phyloP scores from a whole-genome alignment of 2,888 invertebrate genomes.

The Alloplasta piceator region DNA sequence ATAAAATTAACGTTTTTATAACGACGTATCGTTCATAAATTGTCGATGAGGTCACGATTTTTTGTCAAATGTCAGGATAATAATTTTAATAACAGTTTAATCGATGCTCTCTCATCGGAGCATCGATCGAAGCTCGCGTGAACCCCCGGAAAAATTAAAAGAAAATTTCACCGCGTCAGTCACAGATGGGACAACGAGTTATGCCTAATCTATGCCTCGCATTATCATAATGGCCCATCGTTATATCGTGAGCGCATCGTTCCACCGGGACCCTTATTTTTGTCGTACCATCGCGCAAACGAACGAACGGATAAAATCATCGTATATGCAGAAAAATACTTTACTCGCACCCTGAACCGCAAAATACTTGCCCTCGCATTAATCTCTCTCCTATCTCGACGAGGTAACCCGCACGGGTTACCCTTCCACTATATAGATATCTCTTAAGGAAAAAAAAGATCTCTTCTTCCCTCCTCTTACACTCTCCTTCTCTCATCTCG shows the following conservation, averaged over 20 bases:
- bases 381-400: constrained; percentile 16
- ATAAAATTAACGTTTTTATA: no score
- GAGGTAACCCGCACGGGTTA: not conserved
- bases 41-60: no score
- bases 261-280: constrained; percentile 27
- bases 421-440: no score
- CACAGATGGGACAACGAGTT: constrained; percentile 80
- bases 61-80: not conserved
- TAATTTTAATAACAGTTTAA: not conserved
- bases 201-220: constrained; percentile 82
- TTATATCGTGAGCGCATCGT: constrained; percentile 76
- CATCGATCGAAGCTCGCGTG: not conserved
- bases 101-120: constrained; percentile 20
- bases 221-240: constrained; percentile 82
- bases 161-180: constrained; percentile 64
- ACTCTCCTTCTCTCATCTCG: not conserved
- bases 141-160: not conserved
- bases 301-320: constrained; percentile 46
- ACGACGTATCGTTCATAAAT: no score
- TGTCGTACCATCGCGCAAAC: constrained; percentile 1
- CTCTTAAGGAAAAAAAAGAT: no score
- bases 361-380: constrained; percentile 30
- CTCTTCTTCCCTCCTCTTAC: not conserved
- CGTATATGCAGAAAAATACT: not conserved
- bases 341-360: not conserved